A percentile compares a stretch with the other conserved stretches of the same genome.
Conservation (phyloP, 2,113 vertebrate species). For the Cavia aperea region DNA sequence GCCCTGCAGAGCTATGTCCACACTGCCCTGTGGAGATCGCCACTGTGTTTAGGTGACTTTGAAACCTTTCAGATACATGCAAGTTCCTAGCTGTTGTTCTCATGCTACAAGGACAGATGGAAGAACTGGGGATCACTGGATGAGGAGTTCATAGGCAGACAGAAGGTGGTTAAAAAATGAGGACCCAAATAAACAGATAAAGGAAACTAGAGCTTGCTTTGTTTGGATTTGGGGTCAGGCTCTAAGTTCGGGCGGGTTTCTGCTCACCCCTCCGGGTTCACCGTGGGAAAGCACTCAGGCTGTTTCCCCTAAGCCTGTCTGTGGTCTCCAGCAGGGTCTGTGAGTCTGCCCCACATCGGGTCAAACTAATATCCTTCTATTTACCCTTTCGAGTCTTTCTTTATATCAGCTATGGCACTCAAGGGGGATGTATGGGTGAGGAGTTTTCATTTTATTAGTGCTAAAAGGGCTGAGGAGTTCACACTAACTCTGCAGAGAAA, state of each 20-base stretch:
- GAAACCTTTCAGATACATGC: accelerated
- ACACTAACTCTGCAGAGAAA: background rate
- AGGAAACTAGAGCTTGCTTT: background rate
- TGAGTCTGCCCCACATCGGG: background rate
- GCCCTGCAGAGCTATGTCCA: background rate
- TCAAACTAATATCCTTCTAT: background rate
- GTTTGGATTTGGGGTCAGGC: background rate
- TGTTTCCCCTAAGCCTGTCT: background rate
- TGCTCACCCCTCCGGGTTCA: background rate
- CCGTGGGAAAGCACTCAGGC: background rate
- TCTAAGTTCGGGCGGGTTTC: background rate
- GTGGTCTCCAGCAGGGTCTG: background rate
- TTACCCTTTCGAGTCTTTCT: background rate
- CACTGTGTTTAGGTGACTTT: background rate
- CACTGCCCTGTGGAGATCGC: background rate
- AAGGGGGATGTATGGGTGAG: background rate
- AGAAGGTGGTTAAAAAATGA: background rate
- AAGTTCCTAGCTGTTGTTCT: background rate
- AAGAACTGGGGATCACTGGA: too few relatives aligned
- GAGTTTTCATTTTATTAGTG: background rate
- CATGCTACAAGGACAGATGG: background rate
- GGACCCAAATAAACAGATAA: background rate
- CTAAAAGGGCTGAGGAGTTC: background rate
- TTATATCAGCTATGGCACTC: background rate
- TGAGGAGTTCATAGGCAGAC: background rate